Evolutionary conservation across 2,797 vertebrate genomes (phyloP).

Genomic region (Spheniscus humboldti): DNA sequence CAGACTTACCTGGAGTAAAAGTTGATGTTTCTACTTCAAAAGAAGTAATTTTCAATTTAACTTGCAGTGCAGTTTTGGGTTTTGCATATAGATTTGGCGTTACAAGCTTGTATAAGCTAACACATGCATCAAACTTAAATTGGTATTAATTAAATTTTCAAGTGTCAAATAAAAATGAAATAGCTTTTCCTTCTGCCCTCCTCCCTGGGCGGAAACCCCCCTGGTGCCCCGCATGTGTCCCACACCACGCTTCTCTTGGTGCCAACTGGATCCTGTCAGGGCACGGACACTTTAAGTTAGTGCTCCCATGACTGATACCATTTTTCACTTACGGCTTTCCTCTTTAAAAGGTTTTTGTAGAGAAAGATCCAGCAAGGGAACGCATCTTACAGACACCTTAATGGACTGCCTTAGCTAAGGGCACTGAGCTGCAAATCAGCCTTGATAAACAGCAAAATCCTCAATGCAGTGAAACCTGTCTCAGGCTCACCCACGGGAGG

Average conservation of each 20-base stretch:
- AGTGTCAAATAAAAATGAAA: background rate
- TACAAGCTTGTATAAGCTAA: background rate
- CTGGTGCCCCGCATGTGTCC: background rate
- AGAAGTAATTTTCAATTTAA: background rate
- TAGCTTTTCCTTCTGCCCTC: background rate
- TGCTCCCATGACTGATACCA: background rate
- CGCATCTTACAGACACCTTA: accelerated
- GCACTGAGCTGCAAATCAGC: background rate
- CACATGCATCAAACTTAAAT: background rate
- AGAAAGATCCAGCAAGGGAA: background rate
- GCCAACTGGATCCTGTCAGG: background rate
- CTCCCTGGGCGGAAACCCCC: background rate
- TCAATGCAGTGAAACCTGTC: background rate
- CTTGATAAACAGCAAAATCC: background rate
- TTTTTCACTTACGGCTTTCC: background rate
- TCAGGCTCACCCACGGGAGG: accelerated
- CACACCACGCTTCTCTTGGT: background rate
- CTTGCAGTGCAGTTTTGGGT: background rate
- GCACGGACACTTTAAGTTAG: background rate
- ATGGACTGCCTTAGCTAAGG: background rate
- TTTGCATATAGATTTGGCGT: background rate
- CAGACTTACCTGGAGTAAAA: background rate
- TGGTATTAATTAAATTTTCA: background rate
- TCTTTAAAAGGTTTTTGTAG: background rate
- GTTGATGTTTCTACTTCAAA: background rate